Evolutionary conservation across 2,888 invertebrate species (phyloP), one percentile per base, ranked within the genome.

Genomic region (Fragum fragum): DNA sequence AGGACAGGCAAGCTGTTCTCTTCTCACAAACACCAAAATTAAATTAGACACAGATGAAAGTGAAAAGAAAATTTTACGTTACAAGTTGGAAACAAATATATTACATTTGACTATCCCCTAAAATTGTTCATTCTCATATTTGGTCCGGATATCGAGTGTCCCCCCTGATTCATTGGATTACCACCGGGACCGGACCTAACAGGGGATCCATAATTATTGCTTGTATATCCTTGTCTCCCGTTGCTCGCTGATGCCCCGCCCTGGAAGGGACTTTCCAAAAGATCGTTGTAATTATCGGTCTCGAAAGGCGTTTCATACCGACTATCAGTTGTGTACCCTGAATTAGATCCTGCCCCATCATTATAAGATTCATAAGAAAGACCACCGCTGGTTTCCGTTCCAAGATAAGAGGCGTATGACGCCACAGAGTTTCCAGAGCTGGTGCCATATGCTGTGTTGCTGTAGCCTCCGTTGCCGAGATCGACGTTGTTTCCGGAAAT

Each of bases 221-320:
- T 47, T 47, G 47, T 3, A n/a, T 47, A 47, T 47, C 47, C 47
- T 9, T 47, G 47, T 63, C 28, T 16, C n/a, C 63, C 21, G n/a
- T 29, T 28, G n/a, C 32, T 28, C 9, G 28, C 32, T 18, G 18
- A 5, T 9, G 75, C 75, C 28, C 73, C 80, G 23, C 69, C 61
- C 42, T 70, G 53, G 29, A 79, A 83, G 18, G 83, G 83, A 26
- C 73, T 83, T 18, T 26, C 76, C 21, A 83, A 59, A 1, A 83
- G 71, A 63, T 83, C 79, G 36, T 83, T 83, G 42, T 83, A 83
- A 28, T 83, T 83, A 23, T 83, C 76, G 16, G 79, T 29, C 52
- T 83, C 79, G 47, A 83, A 83, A 29, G 83, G 79, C 9, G 83
- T 83, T 69, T 83, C 71, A 36, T 59, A 83, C 42, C 79, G 82